These are phyloP conservation scores for Megamerina dolium DNA, from an alignment of 2,888 invertebrate species.

Conservation along the genomic window DNA sequence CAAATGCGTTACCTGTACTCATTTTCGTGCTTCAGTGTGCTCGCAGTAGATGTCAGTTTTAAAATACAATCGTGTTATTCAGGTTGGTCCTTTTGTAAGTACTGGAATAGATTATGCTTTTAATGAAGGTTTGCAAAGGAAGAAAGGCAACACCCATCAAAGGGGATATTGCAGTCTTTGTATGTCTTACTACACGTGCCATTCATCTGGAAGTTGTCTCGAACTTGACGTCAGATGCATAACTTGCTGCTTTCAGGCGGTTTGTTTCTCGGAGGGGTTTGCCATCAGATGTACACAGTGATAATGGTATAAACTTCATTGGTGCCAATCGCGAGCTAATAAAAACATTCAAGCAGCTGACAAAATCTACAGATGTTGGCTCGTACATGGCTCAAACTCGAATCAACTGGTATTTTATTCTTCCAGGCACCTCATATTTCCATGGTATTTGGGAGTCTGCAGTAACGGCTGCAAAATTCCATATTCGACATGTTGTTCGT, in stretches of 20 bases:
- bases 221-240: slow-evolving; percentile 4
- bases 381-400: neutral
- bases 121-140: too few relatives aligned
- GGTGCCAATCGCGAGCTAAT: slow-evolving; percentile 11
- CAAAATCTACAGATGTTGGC: slow-evolving; percentile 1
- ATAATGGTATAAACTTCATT: slow-evolving; percentile 16
- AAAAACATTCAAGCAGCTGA: neutral
- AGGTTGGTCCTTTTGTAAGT: too few relatives aligned
- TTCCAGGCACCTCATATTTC: slow-evolving; percentile 10
- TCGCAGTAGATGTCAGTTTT: neutral
- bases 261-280: slow-evolving; percentile 6
- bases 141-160: neutral
- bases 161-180: too few relatives aligned
- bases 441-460: slow-evolving; percentile 9
- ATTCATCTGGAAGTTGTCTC: slow-evolving; percentile 8
- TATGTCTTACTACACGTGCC: slow-evolving; percentile 8
- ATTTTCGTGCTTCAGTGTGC: neutral
- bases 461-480: slow-evolving; percentile 3
- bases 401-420: slow-evolving; percentile 11
- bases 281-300: slow-evolving; percentile 11
- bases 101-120: neutral
- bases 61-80: neutral
- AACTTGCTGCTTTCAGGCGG: slow-evolving; percentile 1
- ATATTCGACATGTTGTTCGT: slow-evolving; percentile 4
- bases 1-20: neutral